Evolutionary conservation across 2,888 invertebrate species (phyloP).

Genomic region (Timema podura): DNA sequence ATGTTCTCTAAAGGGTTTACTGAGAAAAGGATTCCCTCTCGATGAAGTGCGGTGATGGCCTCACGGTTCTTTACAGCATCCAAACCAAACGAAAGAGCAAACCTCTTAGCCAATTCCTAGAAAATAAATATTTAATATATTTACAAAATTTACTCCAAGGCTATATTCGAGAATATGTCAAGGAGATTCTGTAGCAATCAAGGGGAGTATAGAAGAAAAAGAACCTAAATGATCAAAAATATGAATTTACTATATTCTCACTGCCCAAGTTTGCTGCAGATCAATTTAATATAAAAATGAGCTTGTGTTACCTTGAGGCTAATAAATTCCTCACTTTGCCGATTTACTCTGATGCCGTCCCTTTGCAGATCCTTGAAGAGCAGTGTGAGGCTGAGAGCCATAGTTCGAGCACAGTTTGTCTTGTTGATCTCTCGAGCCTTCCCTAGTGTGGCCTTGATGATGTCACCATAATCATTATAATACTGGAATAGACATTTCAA

Average conservation of each 20-base stretch:
- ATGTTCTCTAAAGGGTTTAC: conserved; percentile 62
- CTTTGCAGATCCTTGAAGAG: conserved; percentile 72
- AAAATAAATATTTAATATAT: conserved; percentile 22
- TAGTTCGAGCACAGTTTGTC: conserved; percentile 90
- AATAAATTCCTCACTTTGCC: conserved; percentile 77
- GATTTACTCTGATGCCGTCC: conserved; percentile 48
- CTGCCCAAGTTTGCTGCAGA: too few relatives aligned
- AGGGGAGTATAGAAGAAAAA: too few relatives aligned
- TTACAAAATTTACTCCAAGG: too few relatives aligned
- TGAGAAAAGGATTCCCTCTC: conserved; percentile 90
- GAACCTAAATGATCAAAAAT: too few relatives aligned
- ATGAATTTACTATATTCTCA: too few relatives aligned
- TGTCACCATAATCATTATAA: conserved; percentile 98
- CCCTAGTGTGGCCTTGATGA: conserved; percentile 93
- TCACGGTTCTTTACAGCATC: conserved; percentile 96
- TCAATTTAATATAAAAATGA: background rate
- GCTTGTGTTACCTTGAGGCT: conserved; percentile 69
- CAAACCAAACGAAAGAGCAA: conserved; percentile 93
- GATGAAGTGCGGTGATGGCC: conserved; percentile 90
- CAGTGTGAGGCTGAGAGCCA: conserved; percentile 86
- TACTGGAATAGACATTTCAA: conserved; percentile 54
- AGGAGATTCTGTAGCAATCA: too few relatives aligned
- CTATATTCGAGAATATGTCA: too few relatives aligned
- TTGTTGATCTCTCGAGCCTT: conserved; percentile 98
- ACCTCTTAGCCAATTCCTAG: conserved; percentile 91